Evolutionary conservation across 1,140 invertebrate species (phyloP), one percentile per base, ranked within the genome.

Genomic region (Stegodyphus mimosarum): DNA sequence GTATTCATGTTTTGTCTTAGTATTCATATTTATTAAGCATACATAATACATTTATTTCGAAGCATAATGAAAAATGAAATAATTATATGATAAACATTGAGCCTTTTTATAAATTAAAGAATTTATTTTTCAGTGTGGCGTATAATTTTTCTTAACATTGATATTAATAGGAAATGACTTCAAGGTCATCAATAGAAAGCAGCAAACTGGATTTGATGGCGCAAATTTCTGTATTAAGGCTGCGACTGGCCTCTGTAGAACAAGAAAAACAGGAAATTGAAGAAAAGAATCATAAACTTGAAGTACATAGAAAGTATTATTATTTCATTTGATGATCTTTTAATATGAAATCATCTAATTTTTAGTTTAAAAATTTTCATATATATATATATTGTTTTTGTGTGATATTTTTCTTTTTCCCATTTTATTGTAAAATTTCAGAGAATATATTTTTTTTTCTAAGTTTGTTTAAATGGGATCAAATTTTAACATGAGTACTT

Each of bases 161-260:
- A 74, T 60, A 17, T 74, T 13, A 11, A 3, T 15, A 87, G 86
- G 86, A 87, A 60, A 69, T 87, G 48, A 15, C 64, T 80, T 94
- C 94, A 49, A 92, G 95, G 76, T 97, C 96, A 18, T 95, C 95
- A 10, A 90, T 98, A 67, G 97, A 98, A 91, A 98, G 96, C 0
- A 96, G 98, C 90, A 98, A 98, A 90, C 91, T 98, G 85, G 96
- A 98, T 90, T 90, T 99, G 67, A 92, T 98, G 91, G 96, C 95
- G 86, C 95, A 97, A 87, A 92, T 98, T 79, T 97, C 96, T 71
- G 95, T 96, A 89, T 92, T 98, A 87, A 96, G 98, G 88, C 91
- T 98, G 55, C 94, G 95, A 88, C 93, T 95, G 78, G 94, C 95
- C 1, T 94, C 94, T 53, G 91, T 96, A 50, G 96, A 99, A 89